Evolutionary conservation across 2,797 vertebrate genomes (phyloP), one percentile per base, ranked within the genome.

Genomic region (Chelidonichthys spinosus): DNA sequence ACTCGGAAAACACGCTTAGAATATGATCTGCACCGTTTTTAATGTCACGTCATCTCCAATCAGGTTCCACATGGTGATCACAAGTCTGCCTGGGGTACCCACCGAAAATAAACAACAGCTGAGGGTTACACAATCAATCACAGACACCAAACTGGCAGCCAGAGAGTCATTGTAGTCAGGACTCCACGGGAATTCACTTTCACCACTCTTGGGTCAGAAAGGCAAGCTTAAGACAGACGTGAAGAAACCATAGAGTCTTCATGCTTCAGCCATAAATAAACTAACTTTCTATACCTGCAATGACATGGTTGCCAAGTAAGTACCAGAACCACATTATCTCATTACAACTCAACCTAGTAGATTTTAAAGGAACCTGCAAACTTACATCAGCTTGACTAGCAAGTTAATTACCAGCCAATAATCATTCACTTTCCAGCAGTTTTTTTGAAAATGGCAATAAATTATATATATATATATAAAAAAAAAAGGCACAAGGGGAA

Each of bases 1-100:
- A 76, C 76, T 78, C 33, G 49, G 72, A 70, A 86, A 86, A 85
- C 78, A 78, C 52, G 68, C 70, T 61, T 60, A 53, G 62, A 74
- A 79, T 76, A 78, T 62, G 69, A 82, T 70, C 83, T 54, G 56
- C 56, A 65, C 59, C n/a, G 18, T 3, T 40, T 50, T 60, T 18
- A 25, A 74, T 25, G 25, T 75, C 32, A 18, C 53, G n/a, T 56
- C 46, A 25, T 25, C 25, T 25, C 18, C 32, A 32, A n/a, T 54
- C 39, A 69, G 69, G 47, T 54, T 63, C 59, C 36, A 66, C 56
- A 64, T 0, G 62, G 63, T 53, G 65, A 1, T 37, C 35, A 33
- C 46, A 11, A 6, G 11, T 17, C 54, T 39, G 61, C 25, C 50
- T 25, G 39, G 43, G 55, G 43, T 36, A 56, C 65, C 33, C 56